Evolutionary conservation across 1,140 invertebrate species (phyloP).

Genomic region (Drosophila elegans): DNA sequence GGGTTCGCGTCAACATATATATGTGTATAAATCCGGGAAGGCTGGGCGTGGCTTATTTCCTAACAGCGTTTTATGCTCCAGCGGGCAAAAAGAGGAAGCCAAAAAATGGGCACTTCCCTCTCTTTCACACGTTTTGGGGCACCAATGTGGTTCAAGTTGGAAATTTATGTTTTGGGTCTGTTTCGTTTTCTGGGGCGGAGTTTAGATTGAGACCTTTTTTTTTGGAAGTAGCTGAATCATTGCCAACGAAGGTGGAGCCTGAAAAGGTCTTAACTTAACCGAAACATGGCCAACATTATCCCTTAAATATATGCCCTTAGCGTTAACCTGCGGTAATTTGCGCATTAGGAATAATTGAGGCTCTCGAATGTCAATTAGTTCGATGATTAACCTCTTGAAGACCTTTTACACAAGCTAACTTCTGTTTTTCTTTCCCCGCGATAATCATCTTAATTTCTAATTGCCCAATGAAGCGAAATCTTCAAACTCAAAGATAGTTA

Average conservation of each 20-base stretch:
- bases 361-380: constrained; percentile 49
- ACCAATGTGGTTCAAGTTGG: constrained; percentile 44
- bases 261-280: constrained; percentile 6
- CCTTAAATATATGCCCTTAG: constrained; percentile 11
- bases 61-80: constrained; percentile 59
- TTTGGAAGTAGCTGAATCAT: constrained; percentile 58
- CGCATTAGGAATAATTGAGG: constrained; percentile 51
- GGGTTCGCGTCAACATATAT: constrained; percentile 61
- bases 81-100: constrained; percentile 54
- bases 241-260: constrained; percentile 54
- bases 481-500: constrained; percentile 26
- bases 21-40: constrained; percentile 52
- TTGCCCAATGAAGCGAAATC: constrained; percentile 60
- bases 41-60: constrained; percentile 70
- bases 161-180: constrained; percentile 47
- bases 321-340: constrained; percentile 51
- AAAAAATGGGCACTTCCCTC: constrained; percentile 49
- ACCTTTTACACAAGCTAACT: background rate
- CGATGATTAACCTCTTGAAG: constrained; percentile 42
- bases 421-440: constrained; percentile 26
- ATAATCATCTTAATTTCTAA: constrained; percentile 37
- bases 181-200: constrained; percentile 64
- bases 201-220: constrained; percentile 59
- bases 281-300: constrained; percentile 34
- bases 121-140: constrained; percentile 46